A percentile compares a stretch with the other conserved stretches of the same genome.
Conservation (phyloP, 2,797 vertebrate species). For the Peromyscus nudipes region DNA sequence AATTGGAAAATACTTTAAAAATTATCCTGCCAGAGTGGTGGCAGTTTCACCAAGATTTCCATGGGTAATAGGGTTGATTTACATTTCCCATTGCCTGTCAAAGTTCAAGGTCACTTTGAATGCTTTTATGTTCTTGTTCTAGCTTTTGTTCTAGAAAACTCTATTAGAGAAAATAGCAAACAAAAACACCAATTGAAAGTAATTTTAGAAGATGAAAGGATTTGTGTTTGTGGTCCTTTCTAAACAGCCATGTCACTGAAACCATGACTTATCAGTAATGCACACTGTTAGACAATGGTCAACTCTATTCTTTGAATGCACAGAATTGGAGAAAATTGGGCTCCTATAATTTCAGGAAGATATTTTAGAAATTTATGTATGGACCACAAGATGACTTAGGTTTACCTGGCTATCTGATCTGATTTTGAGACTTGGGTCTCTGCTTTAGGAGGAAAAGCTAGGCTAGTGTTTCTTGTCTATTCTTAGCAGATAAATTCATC, state of each 20-base stretch:
- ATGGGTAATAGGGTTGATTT: background rate
- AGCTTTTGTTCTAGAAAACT: background rate
- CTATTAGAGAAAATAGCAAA: background rate
- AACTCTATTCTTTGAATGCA: background rate
- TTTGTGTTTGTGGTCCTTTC: background rate
- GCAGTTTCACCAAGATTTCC: constrained; percentile 29
- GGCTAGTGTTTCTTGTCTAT: background rate
- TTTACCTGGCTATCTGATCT: background rate
- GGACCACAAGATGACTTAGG: background rate
- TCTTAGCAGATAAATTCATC: background rate
- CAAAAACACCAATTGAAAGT: background rate
- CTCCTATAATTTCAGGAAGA: background rate
- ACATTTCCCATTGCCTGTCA: background rate
- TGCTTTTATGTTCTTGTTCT: background rate
- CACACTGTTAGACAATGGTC: background rate
- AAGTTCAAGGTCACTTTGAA: constrained; percentile 44
- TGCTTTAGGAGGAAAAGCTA: background rate
- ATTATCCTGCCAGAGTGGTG: background rate
- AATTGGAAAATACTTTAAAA: background rate
- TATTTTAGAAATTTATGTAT: background rate
- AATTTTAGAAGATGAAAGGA: constrained; percentile 53
- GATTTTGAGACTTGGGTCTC: background rate
- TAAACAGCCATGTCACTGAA: background rate
- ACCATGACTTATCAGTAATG: background rate
- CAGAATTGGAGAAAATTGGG: constrained; percentile 12